Evolutionary conservation across 2,888 invertebrate species (phyloP).

Genomic region (Bruchidius siliquastri): DNA sequence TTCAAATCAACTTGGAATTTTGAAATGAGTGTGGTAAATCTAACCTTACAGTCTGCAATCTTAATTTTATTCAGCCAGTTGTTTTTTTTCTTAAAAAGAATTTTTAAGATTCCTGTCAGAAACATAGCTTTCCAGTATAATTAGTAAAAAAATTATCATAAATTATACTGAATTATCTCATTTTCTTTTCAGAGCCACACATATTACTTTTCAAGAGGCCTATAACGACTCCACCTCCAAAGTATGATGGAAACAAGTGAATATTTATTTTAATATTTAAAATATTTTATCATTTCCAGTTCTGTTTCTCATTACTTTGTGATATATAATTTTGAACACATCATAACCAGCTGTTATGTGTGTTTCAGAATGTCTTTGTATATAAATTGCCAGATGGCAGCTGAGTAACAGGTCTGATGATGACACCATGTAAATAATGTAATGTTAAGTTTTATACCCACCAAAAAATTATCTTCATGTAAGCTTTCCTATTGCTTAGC

Average conservation of each 20-base stretch:
- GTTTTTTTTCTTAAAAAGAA: too few relatives aligned
- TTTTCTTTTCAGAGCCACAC: conserved; percentile 69
- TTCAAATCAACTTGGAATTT: too few relatives aligned
- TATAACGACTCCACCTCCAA: conserved; percentile 52
- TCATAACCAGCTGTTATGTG: background rate
- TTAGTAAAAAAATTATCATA: background rate
- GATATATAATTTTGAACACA: background rate
- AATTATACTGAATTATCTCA: background rate
- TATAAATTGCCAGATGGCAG: background rate
- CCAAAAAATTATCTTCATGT: background rate
- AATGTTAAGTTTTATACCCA: background rate
- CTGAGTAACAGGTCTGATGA: background rate
- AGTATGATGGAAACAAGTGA: conserved; percentile 3
- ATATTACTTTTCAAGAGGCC: conserved; percentile 80
- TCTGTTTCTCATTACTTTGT: background rate
- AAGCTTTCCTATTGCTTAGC: background rate
- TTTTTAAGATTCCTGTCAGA: too few relatives aligned
- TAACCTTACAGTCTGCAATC: too few relatives aligned
- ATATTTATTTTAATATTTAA: conserved; percentile 6
- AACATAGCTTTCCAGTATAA: too few relatives aligned
- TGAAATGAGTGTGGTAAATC: too few relatives aligned
- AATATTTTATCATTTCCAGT: background rate
- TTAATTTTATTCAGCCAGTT: too few relatives aligned
- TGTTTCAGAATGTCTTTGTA: background rate
- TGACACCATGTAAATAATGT: background rate